Percentiles rank a stretch among this genome's conserved stretches.
Conservation (phyloP, 2,113 vertebrate species). For the Corythaixoides concolor region DNA sequence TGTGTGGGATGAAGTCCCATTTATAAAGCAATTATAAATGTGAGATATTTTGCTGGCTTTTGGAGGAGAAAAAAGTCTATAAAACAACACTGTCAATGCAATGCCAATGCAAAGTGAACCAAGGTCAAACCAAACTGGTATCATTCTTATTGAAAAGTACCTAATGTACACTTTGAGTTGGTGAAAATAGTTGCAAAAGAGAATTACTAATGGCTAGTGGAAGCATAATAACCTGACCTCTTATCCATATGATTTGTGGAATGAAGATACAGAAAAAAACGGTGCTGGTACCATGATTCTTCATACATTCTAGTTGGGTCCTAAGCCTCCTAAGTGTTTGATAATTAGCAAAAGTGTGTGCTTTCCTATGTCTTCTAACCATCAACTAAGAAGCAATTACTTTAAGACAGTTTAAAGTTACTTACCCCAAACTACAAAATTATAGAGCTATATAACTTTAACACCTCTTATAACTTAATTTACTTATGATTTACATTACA, state of each 20-base stretch:
- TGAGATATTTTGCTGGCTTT: slow-evolving; percentile 28
- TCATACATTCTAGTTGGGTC: background rate
- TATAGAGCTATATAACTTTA: background rate
- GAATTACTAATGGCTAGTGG: background rate
- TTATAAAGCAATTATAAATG: slow-evolving; percentile 65
- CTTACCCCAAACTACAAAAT: background rate
- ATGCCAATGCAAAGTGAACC: background rate
- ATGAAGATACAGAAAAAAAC: background rate
- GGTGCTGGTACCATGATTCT: background rate
- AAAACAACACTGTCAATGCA: background rate
- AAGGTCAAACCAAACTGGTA: slow-evolving; percentile 30
- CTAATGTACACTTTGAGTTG: background rate
- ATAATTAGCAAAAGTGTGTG: background rate
- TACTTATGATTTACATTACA: background rate
- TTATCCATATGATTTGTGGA: background rate
- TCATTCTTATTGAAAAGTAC: background rate
- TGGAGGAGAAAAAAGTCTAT: background rate
- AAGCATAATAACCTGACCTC: slow-evolving; percentile 14
- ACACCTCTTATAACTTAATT: background rate
- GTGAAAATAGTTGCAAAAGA: slow-evolving; percentile 17
- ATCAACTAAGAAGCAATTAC: background rate
- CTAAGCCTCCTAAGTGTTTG: background rate
- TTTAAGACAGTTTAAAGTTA: background rate
- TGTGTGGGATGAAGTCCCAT: slow-evolving; percentile 46
- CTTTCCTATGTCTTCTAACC: background rate